A percentile compares a stretch with the other conserved stretches of the same genome.
phyloP scores from a whole-genome alignment of 2,113 vertebrate species.

The Tyto alba region DNA sequence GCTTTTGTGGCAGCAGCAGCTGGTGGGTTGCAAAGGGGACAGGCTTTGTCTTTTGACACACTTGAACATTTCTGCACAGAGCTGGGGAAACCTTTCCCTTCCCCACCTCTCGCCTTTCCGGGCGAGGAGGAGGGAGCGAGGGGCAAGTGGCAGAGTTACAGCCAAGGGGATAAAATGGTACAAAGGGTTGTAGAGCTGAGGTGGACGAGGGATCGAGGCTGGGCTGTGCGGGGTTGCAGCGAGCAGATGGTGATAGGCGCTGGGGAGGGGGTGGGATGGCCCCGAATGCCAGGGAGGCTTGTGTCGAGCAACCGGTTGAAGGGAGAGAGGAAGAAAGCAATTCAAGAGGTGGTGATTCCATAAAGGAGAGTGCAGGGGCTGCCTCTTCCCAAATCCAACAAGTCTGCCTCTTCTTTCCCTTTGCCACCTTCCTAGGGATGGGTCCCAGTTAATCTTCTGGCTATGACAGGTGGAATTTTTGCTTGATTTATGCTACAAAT shows the following conservation, averaged over 20 bases:
- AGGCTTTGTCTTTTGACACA: conserved; percentile 65
- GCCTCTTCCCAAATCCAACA: neutral
- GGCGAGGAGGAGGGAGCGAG: neutral
- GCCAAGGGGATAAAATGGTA: neutral
- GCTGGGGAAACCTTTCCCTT: conserved; percentile 37
- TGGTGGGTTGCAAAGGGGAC: conserved; percentile 65
- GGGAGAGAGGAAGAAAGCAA: neutral
- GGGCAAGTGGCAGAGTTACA: neutral
- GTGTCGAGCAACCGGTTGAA: neutral
- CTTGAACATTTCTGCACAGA: conserved; percentile 64
- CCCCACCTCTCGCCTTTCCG: conserved; percentile 11
- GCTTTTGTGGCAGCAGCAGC: conserved; percentile 68
- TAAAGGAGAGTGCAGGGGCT: neutral
- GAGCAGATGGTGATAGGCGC: conserved; percentile 39
- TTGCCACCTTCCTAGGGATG: neutral
- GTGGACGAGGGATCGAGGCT: neutral
- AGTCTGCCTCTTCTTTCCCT: neutral
- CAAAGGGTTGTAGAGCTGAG: neutral
- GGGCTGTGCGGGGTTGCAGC: neutral
- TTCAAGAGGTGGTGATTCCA: neutral
- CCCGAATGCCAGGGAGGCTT: neutral
- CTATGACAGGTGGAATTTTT: neutral
- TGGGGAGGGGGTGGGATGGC: neutral
- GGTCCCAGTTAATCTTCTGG: neutral
- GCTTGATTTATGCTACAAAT: neutral